Conservation (phyloP, 2,888 invertebrate genomes). For the Drosophila mayaguana region DNA sequence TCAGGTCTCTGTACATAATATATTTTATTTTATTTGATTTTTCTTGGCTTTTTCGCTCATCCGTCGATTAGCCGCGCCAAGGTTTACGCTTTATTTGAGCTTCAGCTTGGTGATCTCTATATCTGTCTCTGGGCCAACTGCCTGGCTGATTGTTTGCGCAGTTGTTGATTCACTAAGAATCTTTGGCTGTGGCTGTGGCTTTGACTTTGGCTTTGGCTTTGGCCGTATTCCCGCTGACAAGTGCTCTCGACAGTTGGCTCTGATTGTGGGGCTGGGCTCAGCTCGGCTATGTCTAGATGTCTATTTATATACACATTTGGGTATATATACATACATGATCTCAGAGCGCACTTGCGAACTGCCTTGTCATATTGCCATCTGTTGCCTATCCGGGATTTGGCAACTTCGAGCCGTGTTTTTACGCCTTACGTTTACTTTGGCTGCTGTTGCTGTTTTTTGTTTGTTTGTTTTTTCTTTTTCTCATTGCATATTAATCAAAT, state of each 20-base stretch:
- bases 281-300: no score
- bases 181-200: slow-evolving; percentile 5
- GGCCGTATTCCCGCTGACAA: slow-evolving; percentile 22
- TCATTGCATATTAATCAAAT: slow-evolving; percentile 34
- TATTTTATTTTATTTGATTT: slow-evolving; percentile 23
- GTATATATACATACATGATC: slow-evolving; percentile 25
- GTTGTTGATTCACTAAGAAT: slow-evolving; percentile 22
- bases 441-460: no score
- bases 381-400: slow-evolving; percentile 48
- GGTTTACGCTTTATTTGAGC: slow-evolving; percentile 54
- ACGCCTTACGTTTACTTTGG: slow-evolving; percentile 22
- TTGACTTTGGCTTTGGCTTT: slow-evolving; percentile 1
- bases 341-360: slow-evolving; percentile 29
- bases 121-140: neutral
- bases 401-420: slow-evolving; percentile 31
- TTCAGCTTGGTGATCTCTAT: slow-evolving; percentile 22
- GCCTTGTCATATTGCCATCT: slow-evolving; percentile 52
- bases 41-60: slow-evolving; percentile 36
- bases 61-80: slow-evolving; percentile 47
- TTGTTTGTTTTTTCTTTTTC: neutral
- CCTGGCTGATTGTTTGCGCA: slow-evolving; percentile 28
- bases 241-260: slow-evolving; percentile 32
- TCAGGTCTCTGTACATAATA: no score
- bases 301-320: neutral
- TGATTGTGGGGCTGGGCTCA: slow-evolving; percentile 43